A percentile compares a stretch with the other conserved stretches of the same genome.
Evolutionary conservation across 2,113 vertebrate genomes (phyloP).

Genomic region (Picathartes gymnocephalus): DNA sequence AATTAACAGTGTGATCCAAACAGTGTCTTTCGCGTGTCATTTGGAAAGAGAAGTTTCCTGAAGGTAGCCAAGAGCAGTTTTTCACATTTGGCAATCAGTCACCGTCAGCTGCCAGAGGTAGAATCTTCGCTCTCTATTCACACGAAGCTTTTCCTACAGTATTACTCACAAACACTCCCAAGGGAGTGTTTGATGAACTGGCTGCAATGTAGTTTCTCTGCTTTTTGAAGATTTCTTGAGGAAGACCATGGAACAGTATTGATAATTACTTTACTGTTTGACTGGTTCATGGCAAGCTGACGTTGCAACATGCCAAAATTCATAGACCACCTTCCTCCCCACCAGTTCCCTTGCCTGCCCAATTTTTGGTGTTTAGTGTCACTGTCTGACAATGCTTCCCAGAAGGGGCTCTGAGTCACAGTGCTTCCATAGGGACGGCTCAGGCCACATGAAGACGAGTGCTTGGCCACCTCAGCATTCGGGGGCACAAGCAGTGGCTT

Average conservation of each 20-base stretch:
- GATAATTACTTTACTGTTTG: not conserved
- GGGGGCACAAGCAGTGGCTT: accelerated
- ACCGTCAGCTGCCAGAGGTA: not conserved
- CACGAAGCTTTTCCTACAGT: not conserved
- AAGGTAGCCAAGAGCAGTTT: not conserved
- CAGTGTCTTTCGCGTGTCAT: not conserved
- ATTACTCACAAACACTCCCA: not conserved
- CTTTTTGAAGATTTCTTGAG: not conserved
- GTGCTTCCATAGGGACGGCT: not conserved
- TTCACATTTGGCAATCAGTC: not conserved
- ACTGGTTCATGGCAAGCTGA: not conserved
- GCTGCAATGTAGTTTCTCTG: not conserved
- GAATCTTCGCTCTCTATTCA: not conserved
- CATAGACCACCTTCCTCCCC: not conserved
- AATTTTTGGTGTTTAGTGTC: not conserved
- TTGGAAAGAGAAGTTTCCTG: not conserved
- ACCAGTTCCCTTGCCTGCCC: not conserved
- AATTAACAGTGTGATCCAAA: not conserved
- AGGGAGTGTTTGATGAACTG: not conserved
- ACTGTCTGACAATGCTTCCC: not conserved
- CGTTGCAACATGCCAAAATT: not conserved
- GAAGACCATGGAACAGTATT: not conserved
- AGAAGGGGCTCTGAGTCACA: slow-evolving; percentile 5
- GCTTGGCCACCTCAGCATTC: accelerated
- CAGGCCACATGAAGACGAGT: accelerated